Conservation (phyloP, 1,140 invertebrate genomes). For the Stratiolaelaps scimitus region DNA sequence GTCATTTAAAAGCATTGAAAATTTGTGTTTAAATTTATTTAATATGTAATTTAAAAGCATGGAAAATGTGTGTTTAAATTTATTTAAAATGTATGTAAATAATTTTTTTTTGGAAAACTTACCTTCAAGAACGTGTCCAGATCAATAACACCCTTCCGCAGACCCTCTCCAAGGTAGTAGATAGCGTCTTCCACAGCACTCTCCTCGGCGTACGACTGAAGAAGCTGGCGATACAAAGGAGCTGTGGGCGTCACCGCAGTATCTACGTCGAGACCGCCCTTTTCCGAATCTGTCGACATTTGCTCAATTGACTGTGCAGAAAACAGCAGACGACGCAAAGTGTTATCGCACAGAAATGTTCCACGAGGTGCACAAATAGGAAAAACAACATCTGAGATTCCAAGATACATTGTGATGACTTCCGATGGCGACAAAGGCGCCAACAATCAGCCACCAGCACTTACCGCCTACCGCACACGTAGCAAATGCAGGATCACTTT, state of each 20-base stretch:
- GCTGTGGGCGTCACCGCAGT: constrained; percentile 91
- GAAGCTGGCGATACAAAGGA: constrained; percentile 87
- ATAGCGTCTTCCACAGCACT: constrained; percentile 95
- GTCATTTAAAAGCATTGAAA: no score
- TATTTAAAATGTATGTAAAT: constrained; percentile 24
- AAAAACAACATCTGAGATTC: no score
- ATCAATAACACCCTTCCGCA: constrained; percentile 81
- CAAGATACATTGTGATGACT: no score
- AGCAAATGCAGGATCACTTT: no score
- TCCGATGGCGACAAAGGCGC: no score
- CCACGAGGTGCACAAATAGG: no score
- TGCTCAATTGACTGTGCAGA: constrained; percentile 8
- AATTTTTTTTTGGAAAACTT: constrained; percentile 11
- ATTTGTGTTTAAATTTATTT: not conserved
- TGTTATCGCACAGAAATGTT: not conserved
- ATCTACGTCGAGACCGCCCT: constrained; percentile 75
- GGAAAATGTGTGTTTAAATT: not conserved
- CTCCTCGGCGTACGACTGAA: constrained; percentile 93
- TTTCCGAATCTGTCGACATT: constrained; percentile 41
- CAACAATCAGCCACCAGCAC: no score
- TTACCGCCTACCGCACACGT: no score
- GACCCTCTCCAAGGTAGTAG: constrained; percentile 92
- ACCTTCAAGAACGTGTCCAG: constrained; percentile 83
- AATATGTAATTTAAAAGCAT: constrained; percentile 29
- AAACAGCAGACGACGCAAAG: no score